Conservation (phyloP, 2,113 vertebrate genomes). For the Camelus dromedarius region DNA sequence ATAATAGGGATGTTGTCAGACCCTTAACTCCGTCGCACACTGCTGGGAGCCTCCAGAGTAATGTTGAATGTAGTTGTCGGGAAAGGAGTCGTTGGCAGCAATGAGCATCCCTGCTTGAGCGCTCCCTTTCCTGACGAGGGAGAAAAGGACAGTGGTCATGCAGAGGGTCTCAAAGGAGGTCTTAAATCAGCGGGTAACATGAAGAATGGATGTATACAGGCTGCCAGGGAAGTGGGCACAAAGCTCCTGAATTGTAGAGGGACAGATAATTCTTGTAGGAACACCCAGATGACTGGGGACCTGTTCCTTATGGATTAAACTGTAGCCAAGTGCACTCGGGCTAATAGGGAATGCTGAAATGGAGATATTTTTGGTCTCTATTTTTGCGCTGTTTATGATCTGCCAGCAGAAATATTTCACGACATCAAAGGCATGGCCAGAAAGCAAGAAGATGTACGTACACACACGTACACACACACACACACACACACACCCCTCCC, state of each 20-base stretch:
- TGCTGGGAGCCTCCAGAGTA: background rate
- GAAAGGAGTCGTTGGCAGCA: background rate
- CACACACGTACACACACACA: background rate
- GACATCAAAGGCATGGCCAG: slow-evolving; percentile 79
- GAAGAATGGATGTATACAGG: background rate
- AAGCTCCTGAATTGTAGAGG: background rate
- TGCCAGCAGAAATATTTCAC: slow-evolving; percentile 83
- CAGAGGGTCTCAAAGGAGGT: slow-evolving; percentile 58
- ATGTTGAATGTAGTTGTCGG: background rate
- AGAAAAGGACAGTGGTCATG: slow-evolving; percentile 66
- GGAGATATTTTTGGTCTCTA: slow-evolving; percentile 64
- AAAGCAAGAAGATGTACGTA: slow-evolving; percentile 63
- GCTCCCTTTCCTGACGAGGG: slow-evolving; percentile 74
- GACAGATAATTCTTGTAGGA: background rate
- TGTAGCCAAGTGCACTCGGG: fast-evolving
- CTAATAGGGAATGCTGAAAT: slow-evolving; percentile 54
- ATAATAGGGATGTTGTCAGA: background rate
- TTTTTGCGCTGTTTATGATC: slow-evolving; percentile 82
- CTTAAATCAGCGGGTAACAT: background rate
- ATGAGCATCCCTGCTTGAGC: background rate
- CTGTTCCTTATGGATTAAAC: slow-evolving; percentile 16
- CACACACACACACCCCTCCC: background rate
- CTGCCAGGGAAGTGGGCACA: background rate
- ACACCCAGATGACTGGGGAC: background rate
- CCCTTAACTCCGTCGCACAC: background rate